Conservation (phyloP, 2,888 invertebrate genomes). For the Diaperis boleti region DNA sequence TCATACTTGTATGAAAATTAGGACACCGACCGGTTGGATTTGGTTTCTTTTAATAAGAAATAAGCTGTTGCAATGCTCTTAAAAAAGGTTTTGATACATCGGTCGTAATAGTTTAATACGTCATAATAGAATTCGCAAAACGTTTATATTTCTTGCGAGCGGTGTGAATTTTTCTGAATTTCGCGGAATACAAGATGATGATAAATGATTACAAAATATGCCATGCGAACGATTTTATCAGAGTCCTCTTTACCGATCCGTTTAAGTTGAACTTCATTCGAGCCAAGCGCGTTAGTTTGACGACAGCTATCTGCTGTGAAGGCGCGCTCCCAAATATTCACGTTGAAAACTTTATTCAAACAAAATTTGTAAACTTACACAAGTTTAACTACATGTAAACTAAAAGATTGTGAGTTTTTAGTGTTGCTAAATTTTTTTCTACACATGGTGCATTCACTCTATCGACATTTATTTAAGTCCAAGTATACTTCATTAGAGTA, state of each 20-base stretch:
- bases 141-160: no score
- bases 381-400: background rate
- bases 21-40: no score
- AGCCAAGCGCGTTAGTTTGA: constrained; percentile 44
- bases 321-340: constrained; percentile 40
- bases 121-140: no score
- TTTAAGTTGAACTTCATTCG: constrained; percentile 42
- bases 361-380: background rate
- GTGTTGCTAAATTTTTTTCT: constrained; percentile 15
- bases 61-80: no score
- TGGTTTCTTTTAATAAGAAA: no score
- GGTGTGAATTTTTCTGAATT: constrained; percentile 3
- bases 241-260: constrained; percentile 44
- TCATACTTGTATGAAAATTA: no score
- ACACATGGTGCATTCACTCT: background rate
- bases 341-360: constrained; percentile 17
- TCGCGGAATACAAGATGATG: constrained; percentile 29
- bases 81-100: no score
- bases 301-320: constrained; percentile 44
- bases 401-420: constrained; percentile 20
- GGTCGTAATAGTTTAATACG: no score
- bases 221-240: constrained; percentile 43
- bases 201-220: constrained; percentile 31
- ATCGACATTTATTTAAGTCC: constrained; percentile 5
- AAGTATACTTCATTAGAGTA: background rate